Base-by-base conservation (phyloP, 1,140 invertebrate genomes). In the Papilio glaucus region DNA sequence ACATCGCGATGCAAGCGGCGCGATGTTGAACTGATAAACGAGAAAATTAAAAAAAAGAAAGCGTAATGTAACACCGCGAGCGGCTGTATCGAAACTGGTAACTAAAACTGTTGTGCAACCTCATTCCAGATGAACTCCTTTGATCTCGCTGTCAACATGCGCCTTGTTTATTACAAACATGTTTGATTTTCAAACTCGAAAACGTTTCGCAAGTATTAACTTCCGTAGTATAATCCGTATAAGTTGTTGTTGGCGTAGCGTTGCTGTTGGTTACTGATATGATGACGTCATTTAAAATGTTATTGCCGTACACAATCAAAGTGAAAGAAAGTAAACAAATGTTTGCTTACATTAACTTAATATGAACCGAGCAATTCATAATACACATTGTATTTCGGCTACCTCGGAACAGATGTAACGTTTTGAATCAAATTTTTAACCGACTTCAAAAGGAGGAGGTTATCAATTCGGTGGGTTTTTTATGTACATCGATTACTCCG, bases 81-180 rank as follows among this genome's bases (percentile, higher is more conserved):
- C n/a, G n/a, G n/a, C n/a, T n/a, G n/a, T n/a, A n/a, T n/a, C n/a
- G n/a, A n/a, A n/a, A n/a, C n/a, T n/a, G n/a, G n/a, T n/a, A n/a
- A n/a, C n/a, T n/a, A n/a, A n/a, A n/a, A n/a, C n/a, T n/a, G n/a
- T n/a, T n/a, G n/a, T n/a, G n/a, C n/a, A n/a, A n/a, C n/a, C n/a
- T n/a, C n/a, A n/a, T n/a, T n/a, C n/a, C n/a, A n/a, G n/a, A n/a
- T n/a, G n/a, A 13, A 57, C 42, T 67, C 18, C 71, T 65, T 72
- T 67, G 71, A 72, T 72, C 62, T 37, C n/a, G 39, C 29, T 24
- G 39, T 62, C 67, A 42, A 63, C 72, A 70, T 29, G n/a, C n/a
- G n/a, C n/a, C n/a, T n/a, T n/a, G n/a, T 74, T 74, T 69, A 49
- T 67, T 67, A 49, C 45, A 21, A 0, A 21, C 21, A 49, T 18